phyloP scores from a whole-genome alignment of 2,888 invertebrate species.

The Serripes groenlandicus region DNA sequence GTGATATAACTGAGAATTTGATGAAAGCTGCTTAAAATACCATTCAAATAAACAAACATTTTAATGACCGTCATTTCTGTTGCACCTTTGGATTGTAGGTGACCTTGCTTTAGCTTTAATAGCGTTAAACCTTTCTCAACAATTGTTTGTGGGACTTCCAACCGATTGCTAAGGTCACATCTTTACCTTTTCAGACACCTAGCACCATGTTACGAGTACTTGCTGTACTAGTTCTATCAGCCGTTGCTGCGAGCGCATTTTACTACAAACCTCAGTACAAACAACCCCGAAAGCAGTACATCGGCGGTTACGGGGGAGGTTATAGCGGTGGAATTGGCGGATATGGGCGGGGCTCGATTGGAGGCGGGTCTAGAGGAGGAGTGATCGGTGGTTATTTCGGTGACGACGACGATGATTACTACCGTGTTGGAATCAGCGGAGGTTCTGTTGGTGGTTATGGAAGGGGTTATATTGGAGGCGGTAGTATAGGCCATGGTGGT shows the following conservation, averaged over 20 bases:
- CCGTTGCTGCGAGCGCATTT: constrained; percentile 3
- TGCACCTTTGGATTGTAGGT: no score
- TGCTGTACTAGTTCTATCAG: background rate
- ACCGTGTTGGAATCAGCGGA: background rate
- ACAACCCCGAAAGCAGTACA: background rate
- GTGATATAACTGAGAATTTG: no score
- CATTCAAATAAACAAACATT: no score
- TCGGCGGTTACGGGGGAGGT: background rate
- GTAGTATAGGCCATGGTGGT: background rate
- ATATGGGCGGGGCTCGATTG: background rate
- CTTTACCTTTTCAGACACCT: no score
- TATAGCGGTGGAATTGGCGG: background rate
- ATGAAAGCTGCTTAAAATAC: no score
- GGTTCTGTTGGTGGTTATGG: background rate
- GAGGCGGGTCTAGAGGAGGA: constrained; percentile 16
- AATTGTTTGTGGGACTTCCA: no score
- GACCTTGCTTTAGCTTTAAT: no score
- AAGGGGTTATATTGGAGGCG: constrained; percentile 7
- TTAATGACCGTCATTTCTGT: no score
- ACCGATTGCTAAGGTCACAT: no score
- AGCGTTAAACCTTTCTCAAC: no score
- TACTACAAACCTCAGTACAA: constrained; percentile 19
- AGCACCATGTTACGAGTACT: background rate
- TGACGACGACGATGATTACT: constrained; percentile 41
- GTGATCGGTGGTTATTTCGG: constrained; percentile 26